phyloP scores from a whole-genome alignment of 2,113 vertebrate genomes.

The Heterochromis multidens region DNA sequence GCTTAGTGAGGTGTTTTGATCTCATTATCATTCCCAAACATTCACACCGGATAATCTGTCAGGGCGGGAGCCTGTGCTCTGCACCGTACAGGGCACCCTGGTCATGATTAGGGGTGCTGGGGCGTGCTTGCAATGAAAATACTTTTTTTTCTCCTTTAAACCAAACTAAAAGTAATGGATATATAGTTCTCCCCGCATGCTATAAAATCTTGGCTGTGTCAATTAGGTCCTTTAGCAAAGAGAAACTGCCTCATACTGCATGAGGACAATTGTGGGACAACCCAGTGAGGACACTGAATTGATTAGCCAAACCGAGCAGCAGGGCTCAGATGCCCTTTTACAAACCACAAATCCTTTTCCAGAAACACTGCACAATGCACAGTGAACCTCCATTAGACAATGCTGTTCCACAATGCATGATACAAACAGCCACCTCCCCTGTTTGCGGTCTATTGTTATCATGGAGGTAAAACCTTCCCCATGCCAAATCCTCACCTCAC shows the following conservation, averaged over 20 bases:
- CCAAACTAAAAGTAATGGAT: conserved; percentile 24
- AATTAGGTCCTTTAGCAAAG: conserved; percentile 27
- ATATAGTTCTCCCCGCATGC: conserved; percentile 8
- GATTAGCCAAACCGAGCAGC: conserved; percentile 36
- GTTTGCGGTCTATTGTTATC: conserved; percentile 59
- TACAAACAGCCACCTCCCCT: conserved; percentile 35
- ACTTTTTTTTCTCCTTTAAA: conserved; percentile 3
- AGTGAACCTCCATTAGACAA: conserved; percentile 55
- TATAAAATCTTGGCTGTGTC: conserved; percentile 25
- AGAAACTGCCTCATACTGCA: conserved; percentile 23
- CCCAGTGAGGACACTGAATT: conserved; percentile 29
- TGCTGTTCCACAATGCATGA: conserved; percentile 37
- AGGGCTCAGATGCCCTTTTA: conserved; percentile 49
- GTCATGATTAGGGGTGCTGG: conserved; percentile 55
- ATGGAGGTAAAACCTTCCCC: conserved; percentile 41
- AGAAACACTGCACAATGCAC: conserved; percentile 49
- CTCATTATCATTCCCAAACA: conserved; percentile 79
- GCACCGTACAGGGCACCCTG: conserved; percentile 54
- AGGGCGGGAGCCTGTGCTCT: conserved; percentile 53
- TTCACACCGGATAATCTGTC: conserved; percentile 73
- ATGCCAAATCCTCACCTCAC: conserved; percentile 62
- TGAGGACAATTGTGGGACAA: conserved; percentile 35
- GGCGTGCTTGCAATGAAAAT: conserved; percentile 60
- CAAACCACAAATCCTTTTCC: conserved; percentile 54
- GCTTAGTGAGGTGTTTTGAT: conserved; percentile 73